These are phyloP conservation scores for Lordiphosa fenestrarum DNA, from an alignment of 2,888 invertebrate genomes.

Conservation along the genomic window DNA sequence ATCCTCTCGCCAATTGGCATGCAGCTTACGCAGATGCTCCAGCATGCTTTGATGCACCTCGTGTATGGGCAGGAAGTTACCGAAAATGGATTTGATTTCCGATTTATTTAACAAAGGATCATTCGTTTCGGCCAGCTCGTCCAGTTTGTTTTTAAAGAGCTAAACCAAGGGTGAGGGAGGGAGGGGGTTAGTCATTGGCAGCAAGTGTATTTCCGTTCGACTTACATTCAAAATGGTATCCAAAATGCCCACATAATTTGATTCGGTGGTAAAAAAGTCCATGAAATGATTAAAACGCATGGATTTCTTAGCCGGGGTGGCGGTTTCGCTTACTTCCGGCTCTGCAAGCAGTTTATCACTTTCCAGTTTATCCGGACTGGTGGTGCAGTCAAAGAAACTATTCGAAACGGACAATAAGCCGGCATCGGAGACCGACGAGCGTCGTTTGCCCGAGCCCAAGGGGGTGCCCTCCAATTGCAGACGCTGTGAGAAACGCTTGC, in stretches of 20 bases:
- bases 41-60: slow-evolving; percentile 92
- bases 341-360: slow-evolving; percentile 73
- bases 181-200: not conserved
- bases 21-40: slow-evolving; percentile 81
- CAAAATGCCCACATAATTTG: slow-evolving; percentile 97
- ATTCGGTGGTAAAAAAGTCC: slow-evolving; percentile 97
- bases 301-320: slow-evolving; percentile 77
- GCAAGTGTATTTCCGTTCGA: no score
- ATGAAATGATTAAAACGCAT: slow-evolving; percentile 82
- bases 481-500: slow-evolving; percentile 86
- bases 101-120: slow-evolving; percentile 91
- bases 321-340: slow-evolving; percentile 68
- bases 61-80: slow-evolving; percentile 96
- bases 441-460: slow-evolving; percentile 84
- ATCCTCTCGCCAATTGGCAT: slow-evolving; percentile 92
- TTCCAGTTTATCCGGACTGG: slow-evolving; percentile 87
- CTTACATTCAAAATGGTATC: slow-evolving; percentile 93
- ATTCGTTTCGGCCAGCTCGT: slow-evolving; percentile 90
- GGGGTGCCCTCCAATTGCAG: slow-evolving; percentile 79
- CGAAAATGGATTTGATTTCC: slow-evolving; percentile 96
- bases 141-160: slow-evolving; percentile 96
- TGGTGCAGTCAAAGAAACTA: slow-evolving; percentile 93
- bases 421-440: slow-evolving; percentile 92
- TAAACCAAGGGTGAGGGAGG: slow-evolving; percentile 82
- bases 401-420: slow-evolving; percentile 90